Evolutionary conservation across 2,888 invertebrate species (phyloP).

Genomic region (Sarcophaga caerulescens): DNA sequence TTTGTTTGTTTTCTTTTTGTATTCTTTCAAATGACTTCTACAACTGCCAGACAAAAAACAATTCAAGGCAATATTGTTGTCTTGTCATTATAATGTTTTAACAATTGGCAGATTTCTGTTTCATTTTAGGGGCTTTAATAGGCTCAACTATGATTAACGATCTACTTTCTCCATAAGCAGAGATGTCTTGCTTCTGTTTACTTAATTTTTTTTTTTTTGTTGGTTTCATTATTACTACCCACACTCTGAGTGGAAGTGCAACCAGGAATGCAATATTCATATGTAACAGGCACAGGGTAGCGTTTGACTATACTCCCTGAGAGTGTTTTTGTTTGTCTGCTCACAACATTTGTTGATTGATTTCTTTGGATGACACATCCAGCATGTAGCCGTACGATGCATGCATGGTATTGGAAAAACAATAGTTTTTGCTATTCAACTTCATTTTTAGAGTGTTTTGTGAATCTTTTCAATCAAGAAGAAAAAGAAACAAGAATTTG

Average conservation of each 20-base stretch:
- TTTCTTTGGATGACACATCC: conserved; percentile 67
- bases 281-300: conserved; percentile 1
- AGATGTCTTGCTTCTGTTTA: conserved; percentile 26
- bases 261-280: background rate
- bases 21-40: too few species aligned
- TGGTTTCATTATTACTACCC: background rate
- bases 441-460: too few species aligned
- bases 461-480: too few species aligned
- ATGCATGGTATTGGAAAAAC: background rate
- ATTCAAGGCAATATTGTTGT: background rate
- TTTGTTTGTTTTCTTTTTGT: too few species aligned
- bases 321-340: conserved; percentile 54
- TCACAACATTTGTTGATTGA: conserved; percentile 59
- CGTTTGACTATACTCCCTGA: background rate
- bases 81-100: background rate
- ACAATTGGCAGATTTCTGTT: background rate
- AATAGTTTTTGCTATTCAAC: conserved; percentile 7
- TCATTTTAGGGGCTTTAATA: conserved; percentile 34
- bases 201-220: background rate
- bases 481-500: background rate
- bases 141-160: conserved; percentile 66
- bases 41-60: too few species aligned
- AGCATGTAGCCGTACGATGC: too few species aligned
- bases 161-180: background rate
- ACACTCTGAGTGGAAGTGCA: background rate